These are phyloP conservation scores for Sebastes taczanowskii DNA, from an alignment of 2,797 vertebrate genomes.

Conservation along the genomic window DNA sequence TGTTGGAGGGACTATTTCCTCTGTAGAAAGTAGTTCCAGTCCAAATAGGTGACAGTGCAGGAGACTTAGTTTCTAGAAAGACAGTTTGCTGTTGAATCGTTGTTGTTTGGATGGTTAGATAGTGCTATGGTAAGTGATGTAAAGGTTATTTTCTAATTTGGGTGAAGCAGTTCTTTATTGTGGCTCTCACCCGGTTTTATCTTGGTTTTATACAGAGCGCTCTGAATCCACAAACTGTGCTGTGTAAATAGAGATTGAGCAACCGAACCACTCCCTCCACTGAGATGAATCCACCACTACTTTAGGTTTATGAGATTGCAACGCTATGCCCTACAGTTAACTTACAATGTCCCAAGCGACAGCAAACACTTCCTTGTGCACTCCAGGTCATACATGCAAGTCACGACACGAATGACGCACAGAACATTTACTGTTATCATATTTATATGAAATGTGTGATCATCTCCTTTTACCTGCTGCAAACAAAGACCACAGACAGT, in stretches of 20 bases:
- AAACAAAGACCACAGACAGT: constrained; percentile 16
- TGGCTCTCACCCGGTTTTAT: neutral
- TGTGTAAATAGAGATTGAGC: constrained; percentile 7
- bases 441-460: neutral
- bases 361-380: neutral
- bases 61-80: neutral
- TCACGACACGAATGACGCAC: neutral
- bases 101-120: neutral
- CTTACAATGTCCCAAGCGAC: neutral
- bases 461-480: neutral
- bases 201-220: neutral
- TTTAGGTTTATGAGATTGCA: neutral
- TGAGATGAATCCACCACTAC: neutral
- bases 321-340: neutral
- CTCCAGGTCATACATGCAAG: neutral
- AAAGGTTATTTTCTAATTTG: neutral
- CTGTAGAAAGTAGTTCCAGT: neutral
- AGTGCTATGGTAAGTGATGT: neutral
- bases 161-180: neutral
- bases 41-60: neutral
- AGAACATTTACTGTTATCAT: neutral
- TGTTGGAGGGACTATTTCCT: neutral
- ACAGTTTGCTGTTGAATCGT: neutral
- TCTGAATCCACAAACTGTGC: neutral
- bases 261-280: neutral